phyloP scores from a whole-genome alignment of 2,888 invertebrate genomes.

The Rotaria magnacalcarata region DNA sequence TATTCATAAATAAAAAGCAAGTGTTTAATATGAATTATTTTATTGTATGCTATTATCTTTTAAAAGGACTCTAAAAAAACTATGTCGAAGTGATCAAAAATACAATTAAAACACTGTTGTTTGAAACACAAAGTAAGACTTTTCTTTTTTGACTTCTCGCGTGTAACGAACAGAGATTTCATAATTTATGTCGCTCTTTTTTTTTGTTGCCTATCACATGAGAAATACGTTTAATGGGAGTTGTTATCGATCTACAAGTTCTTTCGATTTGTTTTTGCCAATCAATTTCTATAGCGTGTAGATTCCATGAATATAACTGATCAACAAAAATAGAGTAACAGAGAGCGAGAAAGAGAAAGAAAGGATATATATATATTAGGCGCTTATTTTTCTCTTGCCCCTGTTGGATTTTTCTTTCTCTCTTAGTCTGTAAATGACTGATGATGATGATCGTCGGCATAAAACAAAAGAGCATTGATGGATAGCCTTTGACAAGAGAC shows the following conservation, averaged over 20 bases:
- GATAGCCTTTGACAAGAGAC: background rate
- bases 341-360: background rate
- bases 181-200: background rate
- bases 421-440: background rate
- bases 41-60: background rate
- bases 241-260: background rate
- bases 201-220: background rate
- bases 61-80: too few relatives aligned
- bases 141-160: too few relatives aligned
- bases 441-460: background rate
- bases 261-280: background rate
- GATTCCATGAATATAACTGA: background rate
- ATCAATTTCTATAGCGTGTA: background rate
- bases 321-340: background rate
- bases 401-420: background rate
- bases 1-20: background rate
- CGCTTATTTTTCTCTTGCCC: background rate
- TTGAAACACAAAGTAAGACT: too few relatives aligned
- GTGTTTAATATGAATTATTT: background rate
- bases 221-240: background rate
- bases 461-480: constrained; percentile 10
- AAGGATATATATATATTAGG: too few relatives aligned
- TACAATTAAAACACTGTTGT: too few relatives aligned
- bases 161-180: background rate
- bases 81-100: too few relatives aligned